Base-by-base conservation (phyloP, 1,140 invertebrate genomes). In the Monomorium pharaonis region DNA sequence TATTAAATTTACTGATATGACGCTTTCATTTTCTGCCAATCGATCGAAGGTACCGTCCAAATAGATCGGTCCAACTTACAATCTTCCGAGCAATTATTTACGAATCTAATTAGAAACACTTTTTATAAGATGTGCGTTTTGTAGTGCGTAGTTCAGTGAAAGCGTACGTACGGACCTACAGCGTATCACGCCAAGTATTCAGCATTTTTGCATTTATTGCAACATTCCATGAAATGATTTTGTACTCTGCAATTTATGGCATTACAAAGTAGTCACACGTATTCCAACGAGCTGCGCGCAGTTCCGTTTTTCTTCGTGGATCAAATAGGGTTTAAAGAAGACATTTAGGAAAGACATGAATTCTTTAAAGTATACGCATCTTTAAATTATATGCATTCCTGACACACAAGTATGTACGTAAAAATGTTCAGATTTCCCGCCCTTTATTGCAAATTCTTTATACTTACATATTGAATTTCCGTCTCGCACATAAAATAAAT, bases 11-110 rank as follows among this genome's bases (percentile, higher is more conserved):
- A 30, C 24, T 24, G 3, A 70, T 27, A 21, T 44, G 33, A 83
- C 14, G 24, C 37, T 74, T n/a, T 70, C 14, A 47, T 4, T 56
- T n/a, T 56, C 49, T 58, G 51, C 51, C 51, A 58, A 37, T 51
- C 88, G 77, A 65, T 84, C 58, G 72, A 86, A 76, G 77, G 74
- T 86, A 89, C 88, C 88, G 88, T 89, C 88, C 88, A 84, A 51
- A 10, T 69, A 89, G 58, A 78, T 67, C 58, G 65, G 86, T 84
- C 87, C 87, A 69, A 84, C 72, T 67, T 62, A 49, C 37, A 70
- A 85, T 69, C 51, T 60, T 83, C 44, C 49, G 77, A 51, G 65
- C 49, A 21, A 51, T 60, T 74, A 83, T 83, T 88, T 76, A 44
- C 12, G 37, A 0, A 30, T 65, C 65, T 81, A 63, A 76, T 85